Evolutionary conservation across 2,797 vertebrate species (phyloP).

Genomic region (Potorous gilbertii): DNA sequence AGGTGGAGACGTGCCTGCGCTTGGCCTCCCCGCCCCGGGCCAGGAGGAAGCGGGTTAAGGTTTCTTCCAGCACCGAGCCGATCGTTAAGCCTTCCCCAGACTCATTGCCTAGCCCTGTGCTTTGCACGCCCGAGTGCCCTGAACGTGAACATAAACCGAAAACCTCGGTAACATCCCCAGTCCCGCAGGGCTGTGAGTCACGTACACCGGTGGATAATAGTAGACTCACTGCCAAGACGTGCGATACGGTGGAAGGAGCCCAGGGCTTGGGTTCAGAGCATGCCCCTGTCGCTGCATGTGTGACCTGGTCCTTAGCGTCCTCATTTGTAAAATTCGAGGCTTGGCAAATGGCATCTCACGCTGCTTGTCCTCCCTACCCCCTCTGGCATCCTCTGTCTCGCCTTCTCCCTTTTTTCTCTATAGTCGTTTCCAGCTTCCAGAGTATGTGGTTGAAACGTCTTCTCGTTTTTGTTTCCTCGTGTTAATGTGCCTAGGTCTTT

Average conservation of each 20-base stretch:
- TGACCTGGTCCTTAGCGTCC: neutral
- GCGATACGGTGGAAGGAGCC: neutral
- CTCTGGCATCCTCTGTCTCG: neutral
- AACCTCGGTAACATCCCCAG: accelerated
- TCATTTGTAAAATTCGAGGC: neutral
- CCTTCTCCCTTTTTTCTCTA: neutral
- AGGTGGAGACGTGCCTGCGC: neutral
- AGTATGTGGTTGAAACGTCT: neutral
- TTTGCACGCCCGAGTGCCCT: neutral
- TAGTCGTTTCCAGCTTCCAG: neutral
- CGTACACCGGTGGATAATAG: neutral
- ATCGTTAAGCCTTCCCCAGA: neutral
- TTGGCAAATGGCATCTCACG: neutral
- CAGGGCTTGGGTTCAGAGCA: neutral
- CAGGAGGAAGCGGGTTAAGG: neutral
- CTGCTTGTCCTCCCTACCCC: accelerated
- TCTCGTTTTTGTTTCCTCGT: neutral
- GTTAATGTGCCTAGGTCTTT: neutral
- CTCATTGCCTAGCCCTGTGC: neutral
- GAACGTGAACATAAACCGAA: neutral
- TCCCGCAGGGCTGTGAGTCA: neutral
- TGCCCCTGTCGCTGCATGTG: too few relatives aligned
- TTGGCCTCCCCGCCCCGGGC: neutral
- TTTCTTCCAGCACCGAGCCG: neutral
- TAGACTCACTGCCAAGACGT: neutral